Percentiles rank a stretch among this genome's conserved stretches.
Conservation (phyloP, 2,113 vertebrate species). For the Sphyrna mokarran region DNA sequence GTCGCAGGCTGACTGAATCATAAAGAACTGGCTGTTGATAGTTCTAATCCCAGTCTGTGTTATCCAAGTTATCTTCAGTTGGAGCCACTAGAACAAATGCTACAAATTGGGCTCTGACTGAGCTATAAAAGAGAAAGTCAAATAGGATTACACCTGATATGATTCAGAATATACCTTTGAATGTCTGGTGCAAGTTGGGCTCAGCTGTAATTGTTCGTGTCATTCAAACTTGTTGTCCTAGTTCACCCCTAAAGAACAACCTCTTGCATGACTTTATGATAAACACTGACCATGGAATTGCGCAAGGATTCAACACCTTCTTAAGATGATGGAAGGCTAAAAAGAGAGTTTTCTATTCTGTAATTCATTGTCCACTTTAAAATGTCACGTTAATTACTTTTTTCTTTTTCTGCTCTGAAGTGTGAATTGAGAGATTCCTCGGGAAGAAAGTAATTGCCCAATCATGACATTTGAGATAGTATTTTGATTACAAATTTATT, state of each 20-base stretch:
- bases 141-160: not conserved
- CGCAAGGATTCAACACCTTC: not conserved
- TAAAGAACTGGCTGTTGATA: not conserved
- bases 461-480: not conserved
- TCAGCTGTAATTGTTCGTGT: not conserved
- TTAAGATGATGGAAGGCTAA: not conserved
- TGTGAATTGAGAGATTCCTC: not conserved
- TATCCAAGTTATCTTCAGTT: not conserved
- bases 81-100: not conserved
- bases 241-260: not conserved
- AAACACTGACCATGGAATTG: not conserved
- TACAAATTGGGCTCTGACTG: not conserved
- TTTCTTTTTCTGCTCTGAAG: not conserved
- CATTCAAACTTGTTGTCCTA: not conserved
- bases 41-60: not conserved
- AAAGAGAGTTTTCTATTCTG: slow-evolving; percentile 31
- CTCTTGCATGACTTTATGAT: not conserved
- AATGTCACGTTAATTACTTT: not conserved
- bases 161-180: too few relatives aligned
- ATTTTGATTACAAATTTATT: not conserved
- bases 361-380: not conserved
- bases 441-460: not conserved
- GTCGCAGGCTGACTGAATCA: not conserved
- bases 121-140: not conserved
- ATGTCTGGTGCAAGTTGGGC: not conserved